Evolutionary conservation across 1,140 invertebrate species (phyloP).

Genomic region (Hormaphis cornu): DNA sequence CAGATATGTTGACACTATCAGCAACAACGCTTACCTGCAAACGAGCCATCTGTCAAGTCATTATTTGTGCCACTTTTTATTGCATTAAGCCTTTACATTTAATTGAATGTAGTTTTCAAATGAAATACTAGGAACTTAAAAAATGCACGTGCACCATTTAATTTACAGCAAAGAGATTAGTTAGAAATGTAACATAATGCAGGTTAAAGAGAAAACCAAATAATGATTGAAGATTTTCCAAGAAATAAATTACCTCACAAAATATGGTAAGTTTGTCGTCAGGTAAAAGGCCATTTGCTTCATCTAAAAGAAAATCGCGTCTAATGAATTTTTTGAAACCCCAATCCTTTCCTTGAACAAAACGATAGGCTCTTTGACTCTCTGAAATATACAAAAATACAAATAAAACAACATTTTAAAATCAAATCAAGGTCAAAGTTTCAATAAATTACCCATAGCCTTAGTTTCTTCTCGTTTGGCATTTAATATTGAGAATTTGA

Average conservation of each 20-base stretch:
- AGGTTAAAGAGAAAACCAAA: neutral
- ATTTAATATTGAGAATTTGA: slow-evolving; percentile 99
- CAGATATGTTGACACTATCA: slow-evolving; percentile 93
- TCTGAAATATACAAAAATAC: slow-evolving; percentile 45
- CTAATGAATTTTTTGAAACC: slow-evolving; percentile 99
- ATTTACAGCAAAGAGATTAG: too few species aligned
- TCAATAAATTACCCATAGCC: slow-evolving; percentile 74
- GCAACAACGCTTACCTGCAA: slow-evolving; percentile 82
- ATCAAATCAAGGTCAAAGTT: neutral
- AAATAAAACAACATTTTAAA: neutral
- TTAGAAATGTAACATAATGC: too few species aligned
- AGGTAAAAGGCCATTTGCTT: slow-evolving; percentile 92
- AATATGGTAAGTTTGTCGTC: slow-evolving; percentile 99
- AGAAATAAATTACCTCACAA: slow-evolving; percentile 70
- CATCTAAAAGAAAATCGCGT: slow-evolving; percentile 94
- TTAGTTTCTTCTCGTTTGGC: slow-evolving; percentile 99
- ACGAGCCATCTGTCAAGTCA: slow-evolving; percentile 32
- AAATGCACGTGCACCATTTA: too few species aligned
- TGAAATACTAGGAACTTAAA: too few species aligned
- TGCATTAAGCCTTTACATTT: neutral
- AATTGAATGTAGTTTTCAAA: too few species aligned
- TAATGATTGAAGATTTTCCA: neutral
- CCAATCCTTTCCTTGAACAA: slow-evolving; percentile 99
- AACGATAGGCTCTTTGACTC: slow-evolving; percentile 88
- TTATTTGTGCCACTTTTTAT: slow-evolving; percentile 27